These are phyloP conservation scores for Orthosia gothica DNA, from an alignment of 2,888 invertebrate genomes.

Conservation along the genomic window DNA sequence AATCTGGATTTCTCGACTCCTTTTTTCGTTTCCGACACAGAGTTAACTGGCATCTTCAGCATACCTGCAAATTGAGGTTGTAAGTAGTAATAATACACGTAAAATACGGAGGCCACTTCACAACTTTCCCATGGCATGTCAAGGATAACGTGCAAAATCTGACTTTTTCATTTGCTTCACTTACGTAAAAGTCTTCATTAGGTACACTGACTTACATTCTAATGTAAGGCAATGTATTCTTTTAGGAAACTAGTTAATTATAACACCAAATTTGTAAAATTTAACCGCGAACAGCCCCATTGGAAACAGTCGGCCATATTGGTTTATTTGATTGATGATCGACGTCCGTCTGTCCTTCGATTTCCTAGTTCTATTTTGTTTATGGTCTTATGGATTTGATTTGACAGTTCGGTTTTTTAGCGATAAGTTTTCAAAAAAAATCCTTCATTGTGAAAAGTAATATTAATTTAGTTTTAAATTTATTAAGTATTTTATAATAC, in stretches of 20 bases:
- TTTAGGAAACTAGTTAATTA: constrained; percentile 74
- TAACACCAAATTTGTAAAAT: constrained; percentile 78
- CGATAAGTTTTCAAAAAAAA: background rate
- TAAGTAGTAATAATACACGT: constrained; percentile 53
- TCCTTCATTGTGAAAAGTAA: background rate
- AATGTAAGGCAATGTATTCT: constrained; percentile 82
- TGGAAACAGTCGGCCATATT: constrained; percentile 87
- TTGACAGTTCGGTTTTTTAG: constrained; percentile 12
- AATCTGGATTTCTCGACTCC: constrained; percentile 86
- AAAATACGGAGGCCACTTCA: constrained; percentile 74
- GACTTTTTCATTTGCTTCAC: constrained; percentile 73
- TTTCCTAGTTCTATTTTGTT: constrained; percentile 51
- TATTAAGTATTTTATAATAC: background rate
- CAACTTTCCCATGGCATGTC: constrained; percentile 85
- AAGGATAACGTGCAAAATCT: constrained; percentile 78
- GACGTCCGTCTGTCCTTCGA: constrained; percentile 64
- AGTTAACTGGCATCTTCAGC: constrained; percentile 91
- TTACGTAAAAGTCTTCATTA: constrained; percentile 84
- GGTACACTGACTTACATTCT: constrained; percentile 88
- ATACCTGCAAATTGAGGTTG: constrained; percentile 82
- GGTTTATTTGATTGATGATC: constrained; percentile 77
- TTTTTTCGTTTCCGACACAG: constrained; percentile 86
- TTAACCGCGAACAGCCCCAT: constrained; percentile 83
- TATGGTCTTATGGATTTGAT: constrained; percentile 59
- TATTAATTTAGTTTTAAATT: too few species aligned